Evolutionary conservation across 2,113 vertebrate genomes (phyloP), one percentile per base, ranked within the genome.

Genomic region (Synchiropus splendidus): DNA sequence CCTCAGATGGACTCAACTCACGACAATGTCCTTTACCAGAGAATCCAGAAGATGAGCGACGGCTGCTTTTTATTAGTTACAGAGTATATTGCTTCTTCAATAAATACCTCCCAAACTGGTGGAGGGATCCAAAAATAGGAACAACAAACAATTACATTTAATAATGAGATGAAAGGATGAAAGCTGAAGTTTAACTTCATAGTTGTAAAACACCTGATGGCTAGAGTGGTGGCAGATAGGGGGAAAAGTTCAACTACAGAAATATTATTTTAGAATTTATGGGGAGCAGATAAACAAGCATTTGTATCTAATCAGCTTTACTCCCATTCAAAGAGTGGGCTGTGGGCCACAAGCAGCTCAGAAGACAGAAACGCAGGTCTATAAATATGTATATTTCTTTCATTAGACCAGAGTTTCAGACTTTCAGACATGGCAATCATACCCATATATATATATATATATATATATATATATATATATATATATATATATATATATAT

Each of bases 1-100:
- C 60, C 55, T 77, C 44, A 65, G 70, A 71, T 75, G 70, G 56
- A 69, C 72, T 77, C 68, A 72, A 69, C 74, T 76, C 76, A 76
- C 57, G 51, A 76, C 70, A 59, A 67, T 60, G 10, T 58, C 36
- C 53, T 65, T 50, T 21, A 49, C 36, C 40, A 50, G 39, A 51
- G 12, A 27, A n/a, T n/a, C n/a, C n/a, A n/a, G n/a, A n/a, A n/a
- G 32, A 49, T 51, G 46, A 17, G 21, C 39, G 36, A 65, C 39
- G 52, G 55, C 54, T 51, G 49, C 42, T 62, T 48, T 61, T 63
- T 71, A 55, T 66, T 67, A 60, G 18, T 16, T 39, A 42, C 40
- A 34, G 16, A 45, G 16, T 50, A 37, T n/a, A 2, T 4, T 18
- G 36, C 18, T 39, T 65, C 51, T 47, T 42, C 38, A 39, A 42